A percentile compares a stretch with the other conserved stretches of the same genome.
Evolutionary conservation across 2,888 invertebrate genomes (phyloP).

Genomic region (Xestia ashworthii): DNA sequence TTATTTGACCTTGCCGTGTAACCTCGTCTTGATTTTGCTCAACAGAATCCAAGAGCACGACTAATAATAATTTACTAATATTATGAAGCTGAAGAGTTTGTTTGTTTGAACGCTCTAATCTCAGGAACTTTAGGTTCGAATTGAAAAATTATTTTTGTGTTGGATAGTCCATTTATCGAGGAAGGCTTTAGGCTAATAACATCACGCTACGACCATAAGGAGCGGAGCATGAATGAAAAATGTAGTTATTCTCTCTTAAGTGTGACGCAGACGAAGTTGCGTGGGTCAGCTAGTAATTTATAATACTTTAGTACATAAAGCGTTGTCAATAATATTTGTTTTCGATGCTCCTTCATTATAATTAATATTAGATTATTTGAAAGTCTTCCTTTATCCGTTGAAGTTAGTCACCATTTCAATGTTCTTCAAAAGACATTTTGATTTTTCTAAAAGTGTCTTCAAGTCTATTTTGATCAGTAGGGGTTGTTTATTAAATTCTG

Average conservation of each 20-base stretch:
- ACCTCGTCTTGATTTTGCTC: slow-evolving; percentile 80
- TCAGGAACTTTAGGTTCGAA: too few relatives aligned
- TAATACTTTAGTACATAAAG: slow-evolving; percentile 38
- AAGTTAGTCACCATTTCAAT: background rate
- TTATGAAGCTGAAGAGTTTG: too few relatives aligned
- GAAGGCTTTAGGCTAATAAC: too few relatives aligned
- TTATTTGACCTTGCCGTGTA: slow-evolving; percentile 72
- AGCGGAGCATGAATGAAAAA: too few relatives aligned
- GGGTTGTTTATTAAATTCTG: slow-evolving; percentile 1
- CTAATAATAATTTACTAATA: slow-evolving; percentile 41
- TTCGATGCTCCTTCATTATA: background rate
- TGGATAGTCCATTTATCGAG: too few relatives aligned
- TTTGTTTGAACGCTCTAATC: too few relatives aligned
- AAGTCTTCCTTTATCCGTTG: background rate
- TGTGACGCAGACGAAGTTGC: too few relatives aligned
- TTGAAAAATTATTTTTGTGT: too few relatives aligned
- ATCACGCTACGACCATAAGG: too few relatives aligned
- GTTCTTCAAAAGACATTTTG: slow-evolving; percentile 5
- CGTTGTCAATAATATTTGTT: slow-evolving; percentile 27
- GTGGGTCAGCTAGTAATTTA: slow-evolving; percentile 39
- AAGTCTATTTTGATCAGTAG: slow-evolving; percentile 5
- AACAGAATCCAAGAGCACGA: slow-evolving; percentile 73
- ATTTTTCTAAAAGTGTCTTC: slow-evolving; percentile 5
- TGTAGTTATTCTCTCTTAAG: too few relatives aligned
- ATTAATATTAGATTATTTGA: slow-evolving; percentile 11